Base-by-base conservation (phyloP, 92 coral and sea anemone genomes). In the Zoanthus gigantus region DNA sequence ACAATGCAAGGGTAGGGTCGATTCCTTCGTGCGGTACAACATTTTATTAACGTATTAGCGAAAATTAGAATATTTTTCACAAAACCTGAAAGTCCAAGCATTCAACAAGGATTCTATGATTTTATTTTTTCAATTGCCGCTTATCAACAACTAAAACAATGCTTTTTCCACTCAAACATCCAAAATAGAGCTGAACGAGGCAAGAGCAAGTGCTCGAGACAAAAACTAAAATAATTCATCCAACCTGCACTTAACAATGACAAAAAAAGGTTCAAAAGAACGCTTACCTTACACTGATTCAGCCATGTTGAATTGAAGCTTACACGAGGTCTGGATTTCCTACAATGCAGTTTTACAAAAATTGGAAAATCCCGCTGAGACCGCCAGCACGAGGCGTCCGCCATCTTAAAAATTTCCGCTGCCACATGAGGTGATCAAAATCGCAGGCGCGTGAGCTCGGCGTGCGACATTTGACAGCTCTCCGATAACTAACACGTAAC, bases 21-120 rank as follows among this genome's bases (percentile, higher is more conserved):
- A 72, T 72, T 52, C 77, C 34, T 42, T 72, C 52, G 77, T 37
- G 78, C 58, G 87, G 78, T 69, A 68, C 66, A 46, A 83, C 72
- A 68, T 83, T 83, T 83, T 75, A 69, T 15, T 46, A 32, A 83
- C 75, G 69, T 53, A 31, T 60, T 83, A 83, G 54, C 83, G 44
- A 44, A 60, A 23, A 52, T 30, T 7, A 76, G 44, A 42, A 2
- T 56, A 6, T 50, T 78, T 78, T 50, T 74, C 29, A 85, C 71
- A 85, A 74, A 73, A 53, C 74, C 78, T 44, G 53, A 73, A 73
- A 73, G 29, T 53, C 42, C 72, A 57, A 45, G 71, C 81, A 32
- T 73, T 72, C 74, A 54, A 46, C 80, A 77, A 85, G 88, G 88
- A 85, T 72, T 30, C 66, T 78, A 78, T 78, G 83, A 82, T 82